Base-by-base conservation (phyloP, 2,888 invertebrate genomes). In the Apeira syringaria region DNA sequence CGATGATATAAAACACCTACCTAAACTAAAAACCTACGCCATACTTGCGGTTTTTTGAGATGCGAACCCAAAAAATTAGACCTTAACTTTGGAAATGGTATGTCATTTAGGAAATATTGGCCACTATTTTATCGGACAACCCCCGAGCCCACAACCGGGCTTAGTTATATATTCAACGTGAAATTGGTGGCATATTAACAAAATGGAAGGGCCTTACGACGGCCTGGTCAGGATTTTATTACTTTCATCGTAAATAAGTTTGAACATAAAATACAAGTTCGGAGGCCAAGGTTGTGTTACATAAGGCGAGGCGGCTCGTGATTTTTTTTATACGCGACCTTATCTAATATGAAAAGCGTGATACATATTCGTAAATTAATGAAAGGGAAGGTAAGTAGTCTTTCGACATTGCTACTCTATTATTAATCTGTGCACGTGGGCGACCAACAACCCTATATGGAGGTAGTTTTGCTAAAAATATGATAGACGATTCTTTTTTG, bases 121-220 rank as follows among this genome's bases (percentile, higher is more conserved):
- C 2, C 15, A 15, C 24, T 10, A 11, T 17, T 30, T 30, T 15
- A 18, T 27, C 27, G 5, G 10, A 7, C 15, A 9, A 30, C 26
- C 31, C 22, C n/a, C 5, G 7, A 7, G 5, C 6, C 31, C 24
- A 25, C 26, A 8, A 25, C 25, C 9, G 18, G 11, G 8, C 33
- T 10, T 24, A 29, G 24, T 28, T 13, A 24, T 5, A 13, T 26
- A 26, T 22, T 27, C 11, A 20, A 26, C 31, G 8, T 31, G 12
- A 27, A 37, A 26, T 28, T 8, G 15, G 27, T n/a, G 10, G 24
- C 27, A 17, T 38, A 46, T 60, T 61, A 59, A 59, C 56, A 56
- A 48, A n/a, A 42, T 42, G 46, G 41, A 61, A 66, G 66, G 20
- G 7, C 7, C 61, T 61, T 51, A 53, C 51, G 52, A 50, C 54